Conservation (phyloP, 1,140 invertebrate genomes). For the Ptiloglossa arizonensis region DNA sequence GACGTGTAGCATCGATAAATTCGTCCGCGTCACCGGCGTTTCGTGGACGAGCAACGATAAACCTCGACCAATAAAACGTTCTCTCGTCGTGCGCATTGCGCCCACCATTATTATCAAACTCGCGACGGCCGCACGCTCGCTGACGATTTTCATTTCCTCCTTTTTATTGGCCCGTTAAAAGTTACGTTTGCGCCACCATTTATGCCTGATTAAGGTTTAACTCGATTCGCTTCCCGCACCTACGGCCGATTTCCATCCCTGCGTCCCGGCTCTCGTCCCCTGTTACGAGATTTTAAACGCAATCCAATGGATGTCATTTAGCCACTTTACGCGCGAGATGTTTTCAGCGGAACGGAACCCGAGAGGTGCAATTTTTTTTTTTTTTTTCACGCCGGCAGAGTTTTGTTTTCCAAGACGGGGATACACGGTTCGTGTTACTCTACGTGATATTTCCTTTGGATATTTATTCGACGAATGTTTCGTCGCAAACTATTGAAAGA, state of each 20-base stretch:
- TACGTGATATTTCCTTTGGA: too few relatives aligned
- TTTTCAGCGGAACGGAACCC: neutral
- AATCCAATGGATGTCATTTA: slow-evolving; percentile 28
- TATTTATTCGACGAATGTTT: too few relatives aligned
- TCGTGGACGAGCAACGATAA: slow-evolving; percentile 50
- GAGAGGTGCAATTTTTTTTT: too few relatives aligned
- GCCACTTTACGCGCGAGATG: slow-evolving; percentile 9
- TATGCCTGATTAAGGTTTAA: slow-evolving; percentile 78
- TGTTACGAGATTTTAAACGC: slow-evolving; percentile 8
- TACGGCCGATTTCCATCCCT: neutral
- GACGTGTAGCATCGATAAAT: slow-evolving; percentile 66
- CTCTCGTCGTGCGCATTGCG: slow-evolving; percentile 20
- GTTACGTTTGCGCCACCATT: slow-evolving; percentile 73
- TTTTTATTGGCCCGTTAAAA: slow-evolving; percentile 77
- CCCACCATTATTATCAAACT: slow-evolving; percentile 62
- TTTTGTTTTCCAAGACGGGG: too few relatives aligned
- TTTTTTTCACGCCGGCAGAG: neutral
- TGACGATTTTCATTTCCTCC: slow-evolving; percentile 73
- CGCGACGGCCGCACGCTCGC: slow-evolving; percentile 45
- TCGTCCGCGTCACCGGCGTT: slow-evolving; percentile 49
- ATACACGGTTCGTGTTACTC: too few relatives aligned
- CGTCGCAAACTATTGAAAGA: too few relatives aligned
- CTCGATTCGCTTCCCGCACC: slow-evolving; percentile 55
- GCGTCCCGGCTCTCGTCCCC: neutral
- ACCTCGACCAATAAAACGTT: slow-evolving; percentile 39